Percentiles rank a stretch among this genome's conserved stretches.
phyloP scores from a whole-genome alignment of 2,888 invertebrate species.

The Cerceris rybyensis region DNA sequence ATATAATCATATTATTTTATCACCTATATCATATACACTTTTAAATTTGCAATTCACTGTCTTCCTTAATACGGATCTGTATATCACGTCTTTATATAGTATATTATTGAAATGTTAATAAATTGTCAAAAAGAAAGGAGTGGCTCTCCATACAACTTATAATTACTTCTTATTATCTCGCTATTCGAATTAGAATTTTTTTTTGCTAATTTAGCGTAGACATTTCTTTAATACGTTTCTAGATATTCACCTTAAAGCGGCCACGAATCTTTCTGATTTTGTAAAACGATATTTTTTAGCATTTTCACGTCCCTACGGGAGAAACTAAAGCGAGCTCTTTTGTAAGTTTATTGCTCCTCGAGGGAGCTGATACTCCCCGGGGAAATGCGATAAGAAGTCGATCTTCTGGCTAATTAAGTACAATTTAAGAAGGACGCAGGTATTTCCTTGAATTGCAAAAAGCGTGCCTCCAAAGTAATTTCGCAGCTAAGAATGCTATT shows the following conservation, averaged over 20 bases:
- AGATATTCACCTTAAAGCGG: neutral
- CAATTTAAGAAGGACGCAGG: conserved; percentile 28
- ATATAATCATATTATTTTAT: too few species aligned
- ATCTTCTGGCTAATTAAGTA: conserved; percentile 57
- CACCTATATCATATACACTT: too few species aligned
- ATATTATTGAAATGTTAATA: too few species aligned
- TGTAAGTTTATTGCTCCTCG: conserved; percentile 53
- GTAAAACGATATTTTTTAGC: conserved; percentile 6
- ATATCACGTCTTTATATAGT: too few species aligned
- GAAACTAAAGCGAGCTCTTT: conserved; percentile 39
- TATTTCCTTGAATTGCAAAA: conserved; percentile 43
- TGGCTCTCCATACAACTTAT: too few species aligned
- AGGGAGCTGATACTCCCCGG: conserved; percentile 19
- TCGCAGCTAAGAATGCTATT: conserved; percentile 30
- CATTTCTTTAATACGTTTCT: neutral
- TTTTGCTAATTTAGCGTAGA: conserved; percentile 1
- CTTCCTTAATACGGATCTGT: too few species aligned
- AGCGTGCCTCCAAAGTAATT: conserved; percentile 28
- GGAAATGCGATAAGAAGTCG: conserved; percentile 51
- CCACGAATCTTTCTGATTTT: neutral
- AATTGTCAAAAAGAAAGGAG: too few species aligned
- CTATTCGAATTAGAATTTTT: neutral
- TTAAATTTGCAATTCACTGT: too few species aligned
- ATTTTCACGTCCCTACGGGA: conserved; percentile 26
- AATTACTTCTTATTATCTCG: too few species aligned